Percentiles rank a stretch among this genome's conserved stretches.
These are phyloP conservation scores for Linhomoeus sp. DNA, from an alignment of 2,888 invertebrate species.

Conservation along the genomic window DNA sequence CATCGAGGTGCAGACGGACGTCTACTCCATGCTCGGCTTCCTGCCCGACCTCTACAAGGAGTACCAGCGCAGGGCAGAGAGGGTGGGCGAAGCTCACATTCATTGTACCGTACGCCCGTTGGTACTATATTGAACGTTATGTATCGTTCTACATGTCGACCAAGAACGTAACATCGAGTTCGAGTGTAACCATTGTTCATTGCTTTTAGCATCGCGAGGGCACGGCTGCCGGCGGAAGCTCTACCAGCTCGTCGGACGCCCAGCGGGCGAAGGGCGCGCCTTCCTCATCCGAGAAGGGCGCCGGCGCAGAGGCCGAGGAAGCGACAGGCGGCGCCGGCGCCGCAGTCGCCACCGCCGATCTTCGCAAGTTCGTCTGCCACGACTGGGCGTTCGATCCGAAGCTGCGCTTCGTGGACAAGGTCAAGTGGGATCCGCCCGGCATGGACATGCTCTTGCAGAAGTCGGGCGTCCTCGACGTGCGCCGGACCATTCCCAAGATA, in stretches of 20 bases:
- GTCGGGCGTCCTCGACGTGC: slow-evolving; percentile 84
- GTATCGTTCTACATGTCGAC: too few species aligned
- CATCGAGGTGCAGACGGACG: slow-evolving; percentile 49
- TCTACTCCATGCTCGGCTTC: slow-evolving; percentile 81
- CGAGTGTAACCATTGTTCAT: too few species aligned
- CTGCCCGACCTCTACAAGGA: slow-evolving; percentile 87
- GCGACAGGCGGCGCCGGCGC: too few species aligned
- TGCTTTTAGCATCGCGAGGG: too few species aligned
- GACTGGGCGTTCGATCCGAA: slow-evolving; percentile 88
- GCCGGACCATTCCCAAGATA: slow-evolving; percentile 98
- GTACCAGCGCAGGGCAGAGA: slow-evolving; percentile 41
- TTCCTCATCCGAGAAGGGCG: too few species aligned
- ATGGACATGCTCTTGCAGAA: slow-evolving; percentile 42
- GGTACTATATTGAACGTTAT: too few species aligned
- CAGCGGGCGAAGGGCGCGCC: too few species aligned
- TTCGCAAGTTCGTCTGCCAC: slow-evolving; percentile 40
- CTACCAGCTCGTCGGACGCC: too few species aligned
- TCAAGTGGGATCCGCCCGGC: slow-evolving; percentile 47
- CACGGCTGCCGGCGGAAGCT: too few species aligned
- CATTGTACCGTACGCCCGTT: too few species aligned
- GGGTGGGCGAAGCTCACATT: not conserved
- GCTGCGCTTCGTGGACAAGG: slow-evolving; percentile 21
- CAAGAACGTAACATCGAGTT: too few species aligned
- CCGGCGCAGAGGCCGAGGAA: too few species aligned
- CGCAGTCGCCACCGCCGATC: not conserved